Percentiles rank a stretch among this genome's conserved stretches.
Evolutionary conservation across 2,113 vertebrate species (phyloP).

Genomic region (Chauna torquata): DNA sequence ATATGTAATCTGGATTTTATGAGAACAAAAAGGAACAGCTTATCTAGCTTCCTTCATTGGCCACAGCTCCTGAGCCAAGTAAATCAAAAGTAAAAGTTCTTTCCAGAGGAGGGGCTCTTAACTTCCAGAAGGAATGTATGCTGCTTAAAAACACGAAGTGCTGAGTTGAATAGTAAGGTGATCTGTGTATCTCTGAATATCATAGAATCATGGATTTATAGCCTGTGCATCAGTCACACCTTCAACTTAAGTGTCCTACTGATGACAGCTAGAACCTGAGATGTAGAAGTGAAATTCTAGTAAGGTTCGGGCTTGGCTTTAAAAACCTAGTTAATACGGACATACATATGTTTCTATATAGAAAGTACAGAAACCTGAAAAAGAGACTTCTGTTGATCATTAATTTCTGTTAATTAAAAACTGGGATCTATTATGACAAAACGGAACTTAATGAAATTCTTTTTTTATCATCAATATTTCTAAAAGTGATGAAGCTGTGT

Average conservation of each 20-base stretch:
- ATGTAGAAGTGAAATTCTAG: not conserved
- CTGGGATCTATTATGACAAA: not conserved
- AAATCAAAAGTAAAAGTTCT: conserved; percentile 3
- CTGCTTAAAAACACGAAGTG: not conserved
- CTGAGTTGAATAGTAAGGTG: not conserved
- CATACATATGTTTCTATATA: not conserved
- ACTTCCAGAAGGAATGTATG: not conserved
- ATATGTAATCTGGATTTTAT: not conserved
- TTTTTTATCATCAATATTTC: not conserved
- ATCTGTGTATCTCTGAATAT: not conserved
- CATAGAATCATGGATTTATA: not conserved
- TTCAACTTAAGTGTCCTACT: not conserved
- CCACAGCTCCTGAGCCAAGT: not conserved
- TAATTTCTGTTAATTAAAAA: not conserved
- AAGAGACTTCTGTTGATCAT: not conserved
- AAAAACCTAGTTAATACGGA: not conserved
- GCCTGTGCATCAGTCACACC: not conserved
- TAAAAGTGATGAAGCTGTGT: not conserved
- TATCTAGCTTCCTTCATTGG: conserved; percentile 10
- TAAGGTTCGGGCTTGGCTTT: not conserved
- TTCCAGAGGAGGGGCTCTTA: not conserved
- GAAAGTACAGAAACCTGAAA: not conserved
- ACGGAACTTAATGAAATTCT: not conserved
- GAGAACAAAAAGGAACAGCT: conserved; percentile 27
- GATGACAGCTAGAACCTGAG: not conserved